Percentiles rank a stretch among this genome's conserved stretches.
These are phyloP conservation scores for Anthopleura sola DNA, from an alignment of 64 coral and sea anemone genomes.

Conservation along the genomic window DNA sequence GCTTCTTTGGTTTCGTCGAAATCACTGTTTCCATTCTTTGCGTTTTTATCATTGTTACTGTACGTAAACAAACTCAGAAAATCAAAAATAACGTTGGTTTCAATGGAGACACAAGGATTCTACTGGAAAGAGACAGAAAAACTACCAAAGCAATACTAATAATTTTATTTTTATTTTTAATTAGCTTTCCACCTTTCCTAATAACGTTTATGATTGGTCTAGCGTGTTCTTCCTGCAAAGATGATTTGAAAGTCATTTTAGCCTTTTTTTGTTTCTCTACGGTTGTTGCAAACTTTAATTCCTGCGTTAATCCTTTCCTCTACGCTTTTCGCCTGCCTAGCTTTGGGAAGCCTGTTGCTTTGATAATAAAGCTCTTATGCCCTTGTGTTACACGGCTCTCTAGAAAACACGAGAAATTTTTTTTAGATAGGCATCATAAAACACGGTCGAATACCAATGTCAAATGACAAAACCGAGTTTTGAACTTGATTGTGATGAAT, in stretches of 20 bases:
- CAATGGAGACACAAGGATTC: neutral
- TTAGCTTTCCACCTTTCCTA: conserved; percentile 16
- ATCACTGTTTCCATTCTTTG: neutral
- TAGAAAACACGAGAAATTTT: no score
- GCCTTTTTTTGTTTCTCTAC: neutral
- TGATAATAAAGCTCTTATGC: neutral
- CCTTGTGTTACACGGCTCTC: neutral
- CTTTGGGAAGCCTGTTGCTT: neutral
- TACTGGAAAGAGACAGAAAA: conserved; percentile 16
- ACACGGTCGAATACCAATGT: no score
- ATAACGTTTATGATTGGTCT: neutral
- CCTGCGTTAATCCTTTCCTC: neutral
- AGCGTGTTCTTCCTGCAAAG: neutral
- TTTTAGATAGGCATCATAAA: no score
- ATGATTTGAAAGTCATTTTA: neutral
- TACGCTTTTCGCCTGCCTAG: conserved; percentile 10
- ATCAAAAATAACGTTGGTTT: neutral
- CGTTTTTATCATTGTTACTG: neutral
- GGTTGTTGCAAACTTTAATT: neutral
- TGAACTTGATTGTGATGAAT: no score
- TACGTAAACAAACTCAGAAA: neutral
- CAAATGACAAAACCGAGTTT: no score
- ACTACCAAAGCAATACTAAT: neutral
- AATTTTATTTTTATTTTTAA: neutral
- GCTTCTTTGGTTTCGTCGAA: neutral